A percentile compares a stretch with the other conserved stretches of the same genome.
phyloP scores from a whole-genome alignment of 1,140 invertebrate genomes.

The Rhynchophorus ferrugineus region DNA sequence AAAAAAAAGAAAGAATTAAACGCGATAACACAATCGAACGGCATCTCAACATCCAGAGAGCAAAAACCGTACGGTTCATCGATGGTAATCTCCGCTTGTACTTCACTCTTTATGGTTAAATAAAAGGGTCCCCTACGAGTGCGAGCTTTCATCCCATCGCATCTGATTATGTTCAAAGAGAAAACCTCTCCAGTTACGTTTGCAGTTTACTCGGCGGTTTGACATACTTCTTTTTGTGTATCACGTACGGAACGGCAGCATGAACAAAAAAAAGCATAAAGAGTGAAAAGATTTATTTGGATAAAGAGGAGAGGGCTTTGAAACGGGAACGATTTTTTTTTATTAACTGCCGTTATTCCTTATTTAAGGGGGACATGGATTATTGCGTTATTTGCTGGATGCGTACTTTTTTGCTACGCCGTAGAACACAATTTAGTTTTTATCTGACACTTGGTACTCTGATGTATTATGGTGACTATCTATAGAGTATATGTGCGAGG shows the following conservation, averaged over 20 bases:
- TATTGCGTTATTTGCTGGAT: too few species aligned
- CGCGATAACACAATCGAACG: background rate
- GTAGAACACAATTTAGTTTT: too few species aligned
- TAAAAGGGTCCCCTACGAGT: conserved; percentile 6
- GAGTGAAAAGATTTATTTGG: background rate
- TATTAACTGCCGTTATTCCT: background rate
- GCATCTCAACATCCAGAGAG: background rate
- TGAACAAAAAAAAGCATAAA: background rate
- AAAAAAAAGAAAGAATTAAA: background rate
- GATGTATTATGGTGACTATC: too few species aligned
- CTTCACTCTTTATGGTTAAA: conserved; percentile 13
- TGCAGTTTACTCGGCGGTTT: conserved; percentile 17
- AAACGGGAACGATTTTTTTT: background rate
- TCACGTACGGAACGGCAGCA: background rate
- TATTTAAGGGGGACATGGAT: too few species aligned
- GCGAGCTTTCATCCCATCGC: conserved; percentile 17
- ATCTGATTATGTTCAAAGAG: conserved; percentile 20
- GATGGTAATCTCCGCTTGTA: conserved; percentile 16
- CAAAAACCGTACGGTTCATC: conserved; percentile 1
- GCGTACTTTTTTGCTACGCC: too few species aligned
- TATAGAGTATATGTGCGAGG: too few species aligned
- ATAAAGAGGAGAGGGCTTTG: background rate
- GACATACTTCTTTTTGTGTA: conserved; percentile 11
- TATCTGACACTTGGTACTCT: too few species aligned
- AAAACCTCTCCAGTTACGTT: conserved; percentile 20